Base-by-base conservation (phyloP, 35 echinoderm and acorn worm species). In the Ptychodera flava region DNA sequence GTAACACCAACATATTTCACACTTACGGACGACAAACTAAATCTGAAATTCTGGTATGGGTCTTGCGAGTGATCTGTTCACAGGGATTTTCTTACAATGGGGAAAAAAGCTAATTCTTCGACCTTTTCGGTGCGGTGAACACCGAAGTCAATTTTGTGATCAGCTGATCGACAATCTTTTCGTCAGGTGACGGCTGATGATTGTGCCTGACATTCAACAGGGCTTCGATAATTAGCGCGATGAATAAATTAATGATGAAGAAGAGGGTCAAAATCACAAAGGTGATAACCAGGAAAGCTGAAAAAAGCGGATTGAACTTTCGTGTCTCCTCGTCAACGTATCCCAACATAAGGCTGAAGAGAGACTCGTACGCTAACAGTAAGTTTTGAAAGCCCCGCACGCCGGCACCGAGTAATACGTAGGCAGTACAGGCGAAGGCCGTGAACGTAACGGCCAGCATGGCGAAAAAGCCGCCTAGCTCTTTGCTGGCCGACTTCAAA, bases 331-430 rank as follows among this genome's bases (percentile, higher is more conserved):
- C 45, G 53, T 90, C 90, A 38, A 90, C 83, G 32, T 88, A 83
- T 1, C 96, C 92, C 31, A 85, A 77, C 31, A 99, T 84, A 53
- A 94, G 80, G 77, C 92, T 32, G 75, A 92, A 92, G 22, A 99
- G 52, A 0, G 78, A 87, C 38, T 94, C 80, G 1, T 90, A 52
- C 35, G 93, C 92, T 1, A 37, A 76, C 28, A 90, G 0, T 0
- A 99, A 16, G 31, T 85, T 78, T 36, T 84, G 85, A 88, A 94
- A 99, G 36, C 87, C 85, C 33, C 77, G 52, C 32, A 99, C 36
- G 16, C 80, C 33, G 30, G 78, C 29, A n/a, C 91, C 88, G 35
- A 99, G 94, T 28, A 78, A 32, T 16, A 92, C 10, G 33, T 81
- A 91, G 16, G 84, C 81, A 1, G 87, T 77, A 0, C 45, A 29